Evolutionary conservation across 2,113 vertebrate genomes (phyloP).

Genomic region (Craseonycteris thonglongyai): DNA sequence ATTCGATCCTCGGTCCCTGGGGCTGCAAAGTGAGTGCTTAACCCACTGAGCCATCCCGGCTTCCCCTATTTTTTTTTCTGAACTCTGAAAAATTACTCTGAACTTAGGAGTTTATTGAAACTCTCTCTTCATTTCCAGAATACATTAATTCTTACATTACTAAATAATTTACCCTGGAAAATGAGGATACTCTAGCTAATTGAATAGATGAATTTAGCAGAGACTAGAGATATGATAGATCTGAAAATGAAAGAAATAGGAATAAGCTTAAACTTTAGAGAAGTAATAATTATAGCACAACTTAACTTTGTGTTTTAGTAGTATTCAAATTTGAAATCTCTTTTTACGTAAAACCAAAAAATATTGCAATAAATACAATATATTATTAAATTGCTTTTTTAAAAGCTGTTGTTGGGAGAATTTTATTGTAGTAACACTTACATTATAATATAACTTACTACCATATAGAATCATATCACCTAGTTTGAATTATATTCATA

Average conservation of each 20-base stretch:
- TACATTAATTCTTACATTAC: background rate
- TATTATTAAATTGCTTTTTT: background rate
- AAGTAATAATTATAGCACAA: background rate
- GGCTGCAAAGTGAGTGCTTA: too few species aligned
- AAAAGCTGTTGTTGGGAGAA: background rate
- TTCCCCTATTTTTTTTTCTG: slow-evolving; percentile 29
- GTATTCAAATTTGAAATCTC: background rate
- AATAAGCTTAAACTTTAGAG: background rate
- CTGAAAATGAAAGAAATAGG: background rate
- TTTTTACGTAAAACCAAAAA: background rate
- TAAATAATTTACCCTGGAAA: slow-evolving; percentile 33
- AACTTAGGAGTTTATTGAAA: slow-evolving; percentile 23
- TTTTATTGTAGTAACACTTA: background rate
- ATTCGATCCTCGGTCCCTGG: too few species aligned
- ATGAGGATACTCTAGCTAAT: background rate
- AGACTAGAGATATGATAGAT: background rate
- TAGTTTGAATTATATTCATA: slow-evolving; percentile 3
- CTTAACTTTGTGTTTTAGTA: background rate
- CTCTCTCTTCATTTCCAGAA: slow-evolving; percentile 10
- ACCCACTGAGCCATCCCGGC: too few species aligned
- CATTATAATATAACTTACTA: background rate
- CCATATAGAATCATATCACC: background rate
- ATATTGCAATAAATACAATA: background rate
- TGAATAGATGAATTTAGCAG: background rate
- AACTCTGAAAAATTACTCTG: slow-evolving; percentile 36